Percentiles rank a stretch among this genome's conserved stretches.
phyloP scores from a whole-genome alignment of 1,140 invertebrate species.

The Habropoda laboriosa region DNA sequence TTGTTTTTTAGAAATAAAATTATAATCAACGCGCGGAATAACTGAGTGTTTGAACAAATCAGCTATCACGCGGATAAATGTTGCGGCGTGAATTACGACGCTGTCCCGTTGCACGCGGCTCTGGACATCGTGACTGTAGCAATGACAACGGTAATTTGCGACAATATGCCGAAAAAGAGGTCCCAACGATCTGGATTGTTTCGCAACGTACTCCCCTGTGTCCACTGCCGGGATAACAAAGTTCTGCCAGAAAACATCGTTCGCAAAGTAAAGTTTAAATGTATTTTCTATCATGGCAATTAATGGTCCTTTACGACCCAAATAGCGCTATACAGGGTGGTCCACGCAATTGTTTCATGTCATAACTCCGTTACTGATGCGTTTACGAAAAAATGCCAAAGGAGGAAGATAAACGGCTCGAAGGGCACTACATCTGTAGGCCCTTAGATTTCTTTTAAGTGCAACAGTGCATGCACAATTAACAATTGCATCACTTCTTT shows the following conservation, averaged over 20 bases:
- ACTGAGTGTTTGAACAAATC: not conserved
- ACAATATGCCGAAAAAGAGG: not conserved
- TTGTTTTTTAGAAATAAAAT: too few species aligned
- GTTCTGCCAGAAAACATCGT: not conserved
- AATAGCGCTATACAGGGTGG: too few species aligned
- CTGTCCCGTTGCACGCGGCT: constrained; percentile 25
- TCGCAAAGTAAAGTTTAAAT: constrained; percentile 4
- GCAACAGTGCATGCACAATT: too few species aligned
- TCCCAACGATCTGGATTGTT: constrained; percentile 18
- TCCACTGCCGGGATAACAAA: not conserved
- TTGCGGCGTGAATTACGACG: not conserved
- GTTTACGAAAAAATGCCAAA: too few species aligned
- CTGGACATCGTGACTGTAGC: not conserved
- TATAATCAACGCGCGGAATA: not conserved
- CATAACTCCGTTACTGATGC: too few species aligned
- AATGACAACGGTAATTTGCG: not conserved
- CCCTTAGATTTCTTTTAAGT: too few species aligned
- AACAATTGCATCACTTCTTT: too few species aligned
- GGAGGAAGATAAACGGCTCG: too few species aligned
- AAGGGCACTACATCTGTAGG: too few species aligned
- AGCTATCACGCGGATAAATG: not conserved
- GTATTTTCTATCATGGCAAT: not conserved
- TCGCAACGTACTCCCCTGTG: not conserved
- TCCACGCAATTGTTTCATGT: too few species aligned
- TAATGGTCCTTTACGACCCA: too few species aligned